Evolutionary conservation across 2,888 invertebrate species (phyloP).

Genomic region (Apomyelois bistriatella): DNA sequence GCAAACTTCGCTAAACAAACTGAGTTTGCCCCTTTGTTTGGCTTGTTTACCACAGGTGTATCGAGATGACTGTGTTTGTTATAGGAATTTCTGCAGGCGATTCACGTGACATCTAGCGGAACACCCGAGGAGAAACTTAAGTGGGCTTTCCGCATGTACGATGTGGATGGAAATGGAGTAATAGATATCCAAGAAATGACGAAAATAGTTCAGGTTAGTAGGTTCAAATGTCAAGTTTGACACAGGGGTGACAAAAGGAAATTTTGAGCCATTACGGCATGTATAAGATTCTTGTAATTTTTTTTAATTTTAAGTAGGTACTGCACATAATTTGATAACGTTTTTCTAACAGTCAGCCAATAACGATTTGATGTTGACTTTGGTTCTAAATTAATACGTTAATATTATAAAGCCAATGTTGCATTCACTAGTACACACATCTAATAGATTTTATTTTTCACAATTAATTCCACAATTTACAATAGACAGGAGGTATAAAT

Average conservation of each 20-base stretch:
- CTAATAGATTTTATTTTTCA: too few relatives aligned
- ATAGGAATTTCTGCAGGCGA: constrained; percentile 97
- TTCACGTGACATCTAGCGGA: constrained; percentile 98
- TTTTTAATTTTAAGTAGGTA: too few relatives aligned
- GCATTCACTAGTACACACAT: too few relatives aligned
- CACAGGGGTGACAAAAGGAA: too few relatives aligned
- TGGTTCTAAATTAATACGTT: too few relatives aligned
- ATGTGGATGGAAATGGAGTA: constrained; percentile 98
- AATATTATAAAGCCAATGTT: too few relatives aligned
- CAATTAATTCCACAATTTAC: too few relatives aligned
- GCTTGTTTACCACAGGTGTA: constrained; percentile 18
- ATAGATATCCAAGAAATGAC: constrained; percentile 99
- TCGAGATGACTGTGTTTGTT: constrained; percentile 60
- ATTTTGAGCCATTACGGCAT: too few relatives aligned
- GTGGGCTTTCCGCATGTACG: constrained; percentile 99
- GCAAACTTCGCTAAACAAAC: constrained; percentile 17
- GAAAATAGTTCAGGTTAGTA: constrained; percentile 96
- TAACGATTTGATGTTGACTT: background rate
- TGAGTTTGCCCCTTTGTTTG: constrained; percentile 12
- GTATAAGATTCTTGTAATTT: too few relatives aligned
- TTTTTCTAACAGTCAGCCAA: background rate
- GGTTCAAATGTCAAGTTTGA: background rate
- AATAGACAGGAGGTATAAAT: too few relatives aligned
- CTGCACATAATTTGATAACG: too few relatives aligned
- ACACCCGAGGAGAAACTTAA: constrained; percentile 98